Conservation (phyloP, 2,888 invertebrate species). For the Dolichomitus sp. region DNA sequence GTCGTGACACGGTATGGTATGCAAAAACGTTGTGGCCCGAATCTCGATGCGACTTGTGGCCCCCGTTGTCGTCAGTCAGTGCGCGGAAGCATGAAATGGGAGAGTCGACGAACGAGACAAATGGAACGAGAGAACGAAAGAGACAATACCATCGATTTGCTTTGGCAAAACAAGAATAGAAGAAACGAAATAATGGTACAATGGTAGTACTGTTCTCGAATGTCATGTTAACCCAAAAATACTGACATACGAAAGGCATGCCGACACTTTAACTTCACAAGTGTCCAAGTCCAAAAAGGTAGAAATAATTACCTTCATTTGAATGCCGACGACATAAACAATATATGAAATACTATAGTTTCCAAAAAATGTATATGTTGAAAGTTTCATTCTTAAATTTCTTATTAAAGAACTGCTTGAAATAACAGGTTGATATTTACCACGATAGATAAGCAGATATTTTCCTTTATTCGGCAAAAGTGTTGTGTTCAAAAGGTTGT, state of each 20-base stretch:
- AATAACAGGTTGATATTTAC: no score
- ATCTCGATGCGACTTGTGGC: slow-evolving; percentile 68
- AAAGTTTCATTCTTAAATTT: no score
- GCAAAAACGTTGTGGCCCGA: slow-evolving; percentile 82
- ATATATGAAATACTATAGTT: neutral
- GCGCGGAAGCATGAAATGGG: slow-evolving; percentile 39
- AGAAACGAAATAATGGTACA: slow-evolving; percentile 6
- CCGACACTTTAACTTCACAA: neutral
- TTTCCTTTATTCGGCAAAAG: no score
- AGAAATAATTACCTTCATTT: neutral
- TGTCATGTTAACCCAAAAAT: slow-evolving; percentile 46
- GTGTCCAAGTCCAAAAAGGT: neutral
- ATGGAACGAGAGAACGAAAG: slow-evolving; percentile 1
- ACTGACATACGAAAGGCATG: slow-evolving; percentile 29
- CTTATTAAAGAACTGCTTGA: no score
- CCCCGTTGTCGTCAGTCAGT: slow-evolving; percentile 25
- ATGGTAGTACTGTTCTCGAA: slow-evolving; percentile 25
- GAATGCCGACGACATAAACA: neutral
- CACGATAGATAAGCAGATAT: no score
- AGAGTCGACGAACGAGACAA: slow-evolving; percentile 21
- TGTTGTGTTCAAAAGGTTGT: no score
- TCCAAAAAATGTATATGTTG: no score
- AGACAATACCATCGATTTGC: slow-evolving; percentile 1
- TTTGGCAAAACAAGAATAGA: neutral
- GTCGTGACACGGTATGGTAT: slow-evolving; percentile 81